phyloP scores from a whole-genome alignment of 2,113 vertebrate genomes.

The Macaca fascicularis region T2T-MFA8v1.1 NC_088391.1:59088001-59088500 shows the following conservation, averaged over 20 bases:
- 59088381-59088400: background rate
- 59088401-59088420: background rate
- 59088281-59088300: background rate
- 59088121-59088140: background rate
- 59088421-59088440: background rate
- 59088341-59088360: background rate
- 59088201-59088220: background rate
- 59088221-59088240: background rate
- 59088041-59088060: background rate
- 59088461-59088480: background rate
- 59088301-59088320: background rate
- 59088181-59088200: background rate
- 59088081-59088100: background rate
- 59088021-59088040: background rate
- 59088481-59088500: background rate
- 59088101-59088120: background rate
- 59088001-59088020: background rate
- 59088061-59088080: background rate
- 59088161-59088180: background rate
- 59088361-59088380: background rate
- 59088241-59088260: background rate
- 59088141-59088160: background rate
- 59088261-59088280: background rate
- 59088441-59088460: background rate
- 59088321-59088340: background rate